Conservation (phyloP, 1,140 invertebrate species). For the Drosophila watanabei region DNA sequence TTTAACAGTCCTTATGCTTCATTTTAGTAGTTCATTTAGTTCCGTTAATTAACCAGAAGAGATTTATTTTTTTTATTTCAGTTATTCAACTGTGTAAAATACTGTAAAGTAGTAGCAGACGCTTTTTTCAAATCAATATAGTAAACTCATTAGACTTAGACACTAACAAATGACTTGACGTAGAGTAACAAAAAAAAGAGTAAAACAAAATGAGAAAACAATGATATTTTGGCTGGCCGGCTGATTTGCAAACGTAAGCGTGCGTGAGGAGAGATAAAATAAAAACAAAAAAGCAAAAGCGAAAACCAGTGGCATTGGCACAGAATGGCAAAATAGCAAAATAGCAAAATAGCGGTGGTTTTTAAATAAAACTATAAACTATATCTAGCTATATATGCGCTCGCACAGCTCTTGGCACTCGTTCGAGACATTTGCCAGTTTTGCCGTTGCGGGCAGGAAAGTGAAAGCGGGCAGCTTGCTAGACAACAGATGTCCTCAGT, state of each 20-base stretch:
- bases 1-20: too few species aligned
- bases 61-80: neutral
- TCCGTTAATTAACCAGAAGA: neutral
- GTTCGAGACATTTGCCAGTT: constrained; percentile 14
- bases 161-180: neutral
- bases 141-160: neutral
- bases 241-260: constrained; percentile 39
- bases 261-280: constrained; percentile 39
- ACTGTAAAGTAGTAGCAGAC: neutral
- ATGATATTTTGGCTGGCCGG: constrained; percentile 31
- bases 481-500: constrained; percentile 50
- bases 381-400: constrained; percentile 17
- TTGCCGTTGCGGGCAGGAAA: constrained; percentile 50
- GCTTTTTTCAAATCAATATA: neutral
- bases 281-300: constrained; percentile 47
- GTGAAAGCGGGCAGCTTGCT: constrained; percentile 58
- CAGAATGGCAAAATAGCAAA: constrained; percentile 27
- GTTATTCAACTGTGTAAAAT: neutral
- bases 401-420: constrained; percentile 14
- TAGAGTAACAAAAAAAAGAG: neutral
- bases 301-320: constrained; percentile 42
- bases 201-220: constrained; percentile 8
- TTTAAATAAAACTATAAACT: constrained; percentile 53
- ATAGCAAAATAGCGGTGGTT: constrained; percentile 23
- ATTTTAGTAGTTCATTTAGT: neutral